These are phyloP conservation scores for Onychomys leucogaster DNA, from an alignment of 2,797 vertebrate genomes.

Conservation along the genomic window DNA sequence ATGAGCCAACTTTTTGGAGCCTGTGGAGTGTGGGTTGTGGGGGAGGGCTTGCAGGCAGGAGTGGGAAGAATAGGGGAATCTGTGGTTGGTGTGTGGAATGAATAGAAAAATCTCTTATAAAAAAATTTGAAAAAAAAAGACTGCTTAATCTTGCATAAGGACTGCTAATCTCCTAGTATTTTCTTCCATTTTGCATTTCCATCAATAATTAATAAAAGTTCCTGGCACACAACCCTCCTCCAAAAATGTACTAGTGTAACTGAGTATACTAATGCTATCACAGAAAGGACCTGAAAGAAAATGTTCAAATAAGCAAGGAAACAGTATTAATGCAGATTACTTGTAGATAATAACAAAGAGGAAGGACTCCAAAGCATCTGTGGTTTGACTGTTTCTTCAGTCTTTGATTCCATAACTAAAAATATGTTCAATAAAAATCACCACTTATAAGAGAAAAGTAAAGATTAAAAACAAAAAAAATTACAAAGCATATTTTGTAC, in stretches of 20 bases:
- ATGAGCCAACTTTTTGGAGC: no score
- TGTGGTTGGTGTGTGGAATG: no score
- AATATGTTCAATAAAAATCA: not conserved
- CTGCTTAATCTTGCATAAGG: no score
- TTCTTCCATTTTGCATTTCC: no score
- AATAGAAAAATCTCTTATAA: no score
- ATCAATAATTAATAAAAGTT: no score
- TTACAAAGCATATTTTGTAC: not conserved
- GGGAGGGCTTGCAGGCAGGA: accelerated
- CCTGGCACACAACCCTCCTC: no score
- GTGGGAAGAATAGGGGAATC: no score
- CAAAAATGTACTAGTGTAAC: not conserved
- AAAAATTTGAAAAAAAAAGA: no score
- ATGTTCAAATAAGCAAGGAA: not conserved
- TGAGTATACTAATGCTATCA: not conserved
- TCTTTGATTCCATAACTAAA: not conserved
- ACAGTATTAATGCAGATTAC: not conserved
- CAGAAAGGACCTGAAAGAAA: not conserved
- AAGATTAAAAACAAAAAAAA: conserved; percentile 1
- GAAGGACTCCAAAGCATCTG: not conserved
- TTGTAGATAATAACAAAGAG: not conserved
- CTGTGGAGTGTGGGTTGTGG: no score
- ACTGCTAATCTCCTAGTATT: no score
- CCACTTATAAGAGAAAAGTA: not conserved
- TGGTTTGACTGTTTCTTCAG: not conserved